Evolutionary conservation across 2,888 invertebrate genomes (phyloP), one percentile per base, ranked within the genome.

Genomic region (Minunthozetes semirufus): DNA sequence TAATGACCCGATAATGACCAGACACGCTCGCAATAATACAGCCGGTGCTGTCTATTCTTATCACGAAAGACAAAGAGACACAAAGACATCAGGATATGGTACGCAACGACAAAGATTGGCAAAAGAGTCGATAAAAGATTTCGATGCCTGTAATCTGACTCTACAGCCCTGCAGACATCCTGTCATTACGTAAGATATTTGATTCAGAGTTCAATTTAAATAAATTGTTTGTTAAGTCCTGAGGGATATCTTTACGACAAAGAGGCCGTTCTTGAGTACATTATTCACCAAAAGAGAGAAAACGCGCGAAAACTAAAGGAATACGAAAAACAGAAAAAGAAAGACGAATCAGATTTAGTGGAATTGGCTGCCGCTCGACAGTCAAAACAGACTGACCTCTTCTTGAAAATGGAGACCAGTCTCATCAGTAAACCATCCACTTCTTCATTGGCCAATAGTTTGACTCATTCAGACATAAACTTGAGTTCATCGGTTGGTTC

Each of bases 11-110:
- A 76, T 61, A 56, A 94, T 94, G 94, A 94, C 94, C 0, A 88
- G 99, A 73, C 99, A 99, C 82, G 98, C 96, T 13, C 89, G 94
- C 83, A 99, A 99, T 85, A 94, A 94, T 81, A 99, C 99, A 0
- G 98, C 99, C 0, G 94, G 96, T 75, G 93, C 97, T 11, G 97
- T 98, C 13, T 99, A 99, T 82, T 95, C 98, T 0, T 98, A 99
- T 81, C 93, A 96, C 80, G 99, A 99, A 82, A 93, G 95, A 84
- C 92, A 94, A 83, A 94, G 94, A 82, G 98, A 99, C 82, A 94
- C 95, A 0, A 88, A 90, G 59, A 89, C 91, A 11, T 95, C 96
- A 17, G 98, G 98, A 9, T 99, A 96, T 83, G 97, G 87, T 2
- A 85, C 85, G 19, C 81, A 85, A 75, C 81, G 82, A 72, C 80